phyloP scores from a whole-genome alignment of 2,797 vertebrate species.

The Erpetoichthys calabaricus region DNA sequence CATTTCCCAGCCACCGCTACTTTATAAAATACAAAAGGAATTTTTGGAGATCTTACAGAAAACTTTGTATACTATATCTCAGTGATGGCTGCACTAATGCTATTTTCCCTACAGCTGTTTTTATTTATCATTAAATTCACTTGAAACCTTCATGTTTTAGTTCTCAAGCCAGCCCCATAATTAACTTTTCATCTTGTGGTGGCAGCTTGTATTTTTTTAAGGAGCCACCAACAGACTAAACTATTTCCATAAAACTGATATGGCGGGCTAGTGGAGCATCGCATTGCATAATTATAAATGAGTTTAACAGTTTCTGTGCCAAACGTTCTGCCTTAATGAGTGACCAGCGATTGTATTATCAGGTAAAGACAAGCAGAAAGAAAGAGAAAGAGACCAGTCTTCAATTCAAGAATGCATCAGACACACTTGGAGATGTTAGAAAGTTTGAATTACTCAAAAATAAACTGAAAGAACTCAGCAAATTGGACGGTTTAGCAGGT shows the following conservation, averaged over 20 bases:
- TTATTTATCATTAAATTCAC: constrained; percentile 57
- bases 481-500: too few relatives aligned
- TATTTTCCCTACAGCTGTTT: constrained; percentile 59
- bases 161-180: constrained; percentile 63
- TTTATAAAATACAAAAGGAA: constrained; percentile 33
- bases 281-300: constrained; percentile 27
- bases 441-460: too few relatives aligned
- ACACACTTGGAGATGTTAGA: too few relatives aligned
- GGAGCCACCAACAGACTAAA: constrained; percentile 45
- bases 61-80: constrained; percentile 33
- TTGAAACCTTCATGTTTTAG: constrained; percentile 47
- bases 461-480: too few relatives aligned
- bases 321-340: constrained; percentile 14
- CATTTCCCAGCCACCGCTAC: constrained; percentile 18
- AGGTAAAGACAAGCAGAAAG: too few relatives aligned
- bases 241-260: constrained; percentile 31
- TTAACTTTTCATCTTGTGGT: constrained; percentile 66
- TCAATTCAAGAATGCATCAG: too few relatives aligned
- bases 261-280: constrained; percentile 8
- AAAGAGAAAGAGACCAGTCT: too few relatives aligned
- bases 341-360: too few relatives aligned
- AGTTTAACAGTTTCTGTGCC: constrained; percentile 37
- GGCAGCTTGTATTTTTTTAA: constrained; percentile 26
- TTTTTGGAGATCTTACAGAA: constrained; percentile 35
- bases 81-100: constrained; percentile 21